Evolutionary conservation across 2,113 vertebrate genomes (phyloP).

Genomic region (Microcebus ravelobensis): DNA sequence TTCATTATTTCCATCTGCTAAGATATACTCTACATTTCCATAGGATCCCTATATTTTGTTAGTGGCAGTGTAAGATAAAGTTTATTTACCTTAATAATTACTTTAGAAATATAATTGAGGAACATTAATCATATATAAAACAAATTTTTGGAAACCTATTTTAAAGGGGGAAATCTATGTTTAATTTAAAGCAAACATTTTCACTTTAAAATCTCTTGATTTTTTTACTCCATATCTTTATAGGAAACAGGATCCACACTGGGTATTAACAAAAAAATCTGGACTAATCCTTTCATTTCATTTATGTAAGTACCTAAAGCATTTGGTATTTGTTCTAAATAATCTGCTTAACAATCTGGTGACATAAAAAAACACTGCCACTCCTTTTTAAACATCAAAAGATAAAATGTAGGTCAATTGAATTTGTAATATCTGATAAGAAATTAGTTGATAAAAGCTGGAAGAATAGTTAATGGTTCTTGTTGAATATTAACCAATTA

Average conservation of each 20-base stretch:
- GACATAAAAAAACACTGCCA: background rate
- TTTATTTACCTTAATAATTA: background rate
- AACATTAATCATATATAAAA: background rate
- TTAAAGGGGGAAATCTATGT: background rate
- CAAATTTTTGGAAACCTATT: background rate
- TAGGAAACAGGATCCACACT: background rate
- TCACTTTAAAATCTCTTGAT: background rate
- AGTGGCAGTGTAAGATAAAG: background rate
- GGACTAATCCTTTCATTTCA: background rate
- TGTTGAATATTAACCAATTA: slow-evolving; percentile 22
- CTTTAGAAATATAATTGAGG: background rate
- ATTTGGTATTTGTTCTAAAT: slow-evolving; percentile 12
- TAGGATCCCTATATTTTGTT: background rate
- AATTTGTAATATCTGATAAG: background rate
- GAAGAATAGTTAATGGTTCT: background rate
- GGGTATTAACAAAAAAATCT: background rate
- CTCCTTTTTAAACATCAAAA: background rate
- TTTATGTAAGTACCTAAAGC: background rate
- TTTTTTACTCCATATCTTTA: background rate
- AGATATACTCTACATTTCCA: background rate
- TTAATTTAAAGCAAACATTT: background rate
- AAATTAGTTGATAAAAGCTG: background rate
- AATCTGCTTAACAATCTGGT: slow-evolving; percentile 11
- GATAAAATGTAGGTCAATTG: background rate
- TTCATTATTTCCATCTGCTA: background rate